phyloP scores from a whole-genome alignment of 2,113 vertebrate species.

The Bostrychus sinensis region DNA sequence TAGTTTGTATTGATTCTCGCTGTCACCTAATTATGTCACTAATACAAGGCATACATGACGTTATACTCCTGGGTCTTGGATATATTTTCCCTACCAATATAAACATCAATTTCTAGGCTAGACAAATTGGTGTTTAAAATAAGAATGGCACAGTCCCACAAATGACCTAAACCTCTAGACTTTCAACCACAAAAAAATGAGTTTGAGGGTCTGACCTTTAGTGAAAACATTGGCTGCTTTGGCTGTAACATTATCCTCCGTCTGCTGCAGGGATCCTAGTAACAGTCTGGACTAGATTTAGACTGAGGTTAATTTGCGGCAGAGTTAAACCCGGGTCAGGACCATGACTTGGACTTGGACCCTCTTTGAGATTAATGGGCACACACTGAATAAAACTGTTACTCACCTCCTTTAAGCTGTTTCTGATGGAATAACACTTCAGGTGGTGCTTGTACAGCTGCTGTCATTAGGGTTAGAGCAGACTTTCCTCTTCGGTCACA shows the following conservation, averaged over 20 bases:
- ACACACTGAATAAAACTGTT: constrained; percentile 32
- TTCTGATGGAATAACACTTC: neutral
- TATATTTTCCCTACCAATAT: neutral
- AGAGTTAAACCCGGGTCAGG: constrained; percentile 50
- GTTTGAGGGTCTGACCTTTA: constrained; percentile 42
- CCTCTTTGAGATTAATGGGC: constrained; percentile 46
- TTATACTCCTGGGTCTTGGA: neutral
- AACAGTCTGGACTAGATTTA: constrained; percentile 67
- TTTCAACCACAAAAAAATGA: constrained; percentile 33
- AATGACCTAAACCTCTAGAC: constrained; percentile 1
- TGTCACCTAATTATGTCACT: neutral
- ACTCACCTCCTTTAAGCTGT: too few relatives aligned
- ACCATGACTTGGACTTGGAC: constrained; percentile 20
- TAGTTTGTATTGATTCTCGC: neutral
- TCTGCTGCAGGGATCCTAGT: constrained; percentile 22
- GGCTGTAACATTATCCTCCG: constrained; percentile 50
- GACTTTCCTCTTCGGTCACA: too few relatives aligned
- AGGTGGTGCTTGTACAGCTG: constrained; percentile 8
- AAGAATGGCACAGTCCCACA: neutral
- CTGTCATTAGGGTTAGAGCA: neutral
- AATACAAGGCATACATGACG: neutral
- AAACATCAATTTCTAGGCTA: neutral
- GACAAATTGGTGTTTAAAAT: neutral
- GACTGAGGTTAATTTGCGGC: constrained; percentile 50
- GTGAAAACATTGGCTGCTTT: constrained; percentile 39